Conservation (phyloP, 1,140 invertebrate species). For the Tribolium castaneum region DNA sequence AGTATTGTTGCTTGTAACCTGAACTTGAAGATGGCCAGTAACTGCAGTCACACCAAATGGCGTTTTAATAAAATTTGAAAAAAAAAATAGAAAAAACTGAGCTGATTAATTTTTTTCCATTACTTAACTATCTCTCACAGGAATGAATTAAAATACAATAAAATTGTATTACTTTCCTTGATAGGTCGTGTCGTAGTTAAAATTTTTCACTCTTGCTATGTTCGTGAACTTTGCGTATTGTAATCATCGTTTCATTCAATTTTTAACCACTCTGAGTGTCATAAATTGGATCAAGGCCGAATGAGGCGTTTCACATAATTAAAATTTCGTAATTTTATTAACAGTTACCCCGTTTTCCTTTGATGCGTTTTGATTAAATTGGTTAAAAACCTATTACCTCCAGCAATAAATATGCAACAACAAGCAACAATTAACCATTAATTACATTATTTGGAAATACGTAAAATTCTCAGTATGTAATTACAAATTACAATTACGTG, state of each 20-base stretch:
- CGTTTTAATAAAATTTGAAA: too few species aligned
- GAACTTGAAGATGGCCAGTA: too few species aligned
- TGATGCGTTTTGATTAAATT: not conserved
- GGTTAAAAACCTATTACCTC: not conserved
- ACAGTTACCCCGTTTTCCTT: not conserved
- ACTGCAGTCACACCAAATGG: too few species aligned
- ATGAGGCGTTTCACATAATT: not conserved
- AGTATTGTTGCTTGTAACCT: too few species aligned
- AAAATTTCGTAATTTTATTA: not conserved
- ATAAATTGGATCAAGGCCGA: not conserved
- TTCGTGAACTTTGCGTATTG: not conserved
- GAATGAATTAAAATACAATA: too few species aligned
- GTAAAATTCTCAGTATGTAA: slow-evolving; percentile 31
- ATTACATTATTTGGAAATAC: slow-evolving; percentile 38
- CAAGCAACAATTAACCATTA: slow-evolving; percentile 32
- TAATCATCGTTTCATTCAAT: not conserved
- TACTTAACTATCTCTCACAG: too few species aligned
- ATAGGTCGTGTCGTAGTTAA: not conserved
- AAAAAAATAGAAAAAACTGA: too few species aligned
- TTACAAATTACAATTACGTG: not conserved
- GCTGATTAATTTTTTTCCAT: too few species aligned
- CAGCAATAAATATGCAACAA: not conserved
- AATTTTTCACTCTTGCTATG: not conserved
- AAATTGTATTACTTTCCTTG: not conserved
- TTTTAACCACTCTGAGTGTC: not conserved